Conservation (phyloP, 2,797 vertebrate species). For the Carduelis carduelis region DNA sequence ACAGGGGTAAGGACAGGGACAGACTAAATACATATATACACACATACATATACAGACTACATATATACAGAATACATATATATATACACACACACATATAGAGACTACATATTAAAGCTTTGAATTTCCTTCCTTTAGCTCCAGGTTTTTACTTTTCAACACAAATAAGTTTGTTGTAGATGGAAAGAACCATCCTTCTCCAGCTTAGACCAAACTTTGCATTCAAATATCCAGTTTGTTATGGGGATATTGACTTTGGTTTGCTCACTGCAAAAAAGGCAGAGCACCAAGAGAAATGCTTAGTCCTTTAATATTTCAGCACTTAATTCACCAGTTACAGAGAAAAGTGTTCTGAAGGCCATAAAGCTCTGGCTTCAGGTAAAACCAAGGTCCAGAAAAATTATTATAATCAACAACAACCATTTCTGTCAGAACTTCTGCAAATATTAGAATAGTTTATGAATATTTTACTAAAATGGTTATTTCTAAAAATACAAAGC, state of each 20-base stretch:
- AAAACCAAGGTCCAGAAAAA: neutral
- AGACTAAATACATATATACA: neutral
- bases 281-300: neutral
- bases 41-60: neutral
- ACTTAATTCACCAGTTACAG: neutral
- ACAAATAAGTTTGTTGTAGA: neutral
- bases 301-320: neutral
- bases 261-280: neutral
- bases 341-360: neutral
- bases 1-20: neutral
- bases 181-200: neutral
- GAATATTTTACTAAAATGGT: neutral
- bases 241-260: neutral
- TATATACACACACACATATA: neutral
- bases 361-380: neutral
- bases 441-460: neutral
- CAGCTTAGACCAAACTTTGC: neutral
- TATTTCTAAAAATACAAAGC: neutral
- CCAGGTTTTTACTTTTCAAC: neutral
- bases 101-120: neutral
- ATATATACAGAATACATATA: too few species aligned
- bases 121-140: neutral
- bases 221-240: neutral
- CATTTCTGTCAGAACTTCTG: neutral
- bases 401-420: neutral